These are phyloP conservation scores for Eciton burchellii DNA, from an alignment of 1,140 invertebrate genomes.

Conservation along the genomic window DNA sequence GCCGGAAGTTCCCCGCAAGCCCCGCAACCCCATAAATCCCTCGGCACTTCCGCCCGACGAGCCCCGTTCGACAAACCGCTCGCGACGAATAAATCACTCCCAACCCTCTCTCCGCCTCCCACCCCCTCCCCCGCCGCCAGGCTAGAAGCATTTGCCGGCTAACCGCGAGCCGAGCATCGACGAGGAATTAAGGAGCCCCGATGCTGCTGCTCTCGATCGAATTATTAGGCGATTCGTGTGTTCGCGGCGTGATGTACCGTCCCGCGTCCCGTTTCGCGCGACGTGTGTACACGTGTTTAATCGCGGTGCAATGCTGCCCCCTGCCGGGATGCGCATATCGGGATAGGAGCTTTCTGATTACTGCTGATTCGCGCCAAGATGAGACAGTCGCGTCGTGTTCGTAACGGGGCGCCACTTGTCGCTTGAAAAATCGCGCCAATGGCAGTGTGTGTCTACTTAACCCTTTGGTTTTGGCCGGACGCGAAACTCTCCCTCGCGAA, in stretches of 20 bases:
- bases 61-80: constrained; percentile 81
- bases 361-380: constrained; percentile 26
- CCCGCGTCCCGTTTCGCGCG: background rate
- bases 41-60: constrained; percentile 75
- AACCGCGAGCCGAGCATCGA: constrained; percentile 69
- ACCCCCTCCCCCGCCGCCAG: too few species aligned
- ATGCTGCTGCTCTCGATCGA: constrained; percentile 48
- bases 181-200: constrained; percentile 69
- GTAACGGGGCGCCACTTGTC: too few species aligned
- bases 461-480: background rate
- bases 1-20: constrained; percentile 73
- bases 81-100: constrained; percentile 79
- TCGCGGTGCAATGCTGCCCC: constrained; percentile 20
- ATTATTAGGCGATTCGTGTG: constrained; percentile 60
- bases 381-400: too few species aligned
- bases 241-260: constrained; percentile 32
- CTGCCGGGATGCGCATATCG: constrained; percentile 5
- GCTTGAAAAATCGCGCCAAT: background rate
- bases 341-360: constrained; percentile 39
- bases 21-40: constrained; percentile 75
- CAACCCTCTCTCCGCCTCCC: too few species aligned
- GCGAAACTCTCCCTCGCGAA: background rate
- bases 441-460: background rate
- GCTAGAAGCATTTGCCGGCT: constrained; percentile 63
- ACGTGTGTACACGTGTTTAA: constrained; percentile 39